Evolutionary conservation across 2,113 vertebrate genomes (phyloP), one percentile per base, ranked within the genome.

Genomic region (Asarcornis scutulata): DNA sequence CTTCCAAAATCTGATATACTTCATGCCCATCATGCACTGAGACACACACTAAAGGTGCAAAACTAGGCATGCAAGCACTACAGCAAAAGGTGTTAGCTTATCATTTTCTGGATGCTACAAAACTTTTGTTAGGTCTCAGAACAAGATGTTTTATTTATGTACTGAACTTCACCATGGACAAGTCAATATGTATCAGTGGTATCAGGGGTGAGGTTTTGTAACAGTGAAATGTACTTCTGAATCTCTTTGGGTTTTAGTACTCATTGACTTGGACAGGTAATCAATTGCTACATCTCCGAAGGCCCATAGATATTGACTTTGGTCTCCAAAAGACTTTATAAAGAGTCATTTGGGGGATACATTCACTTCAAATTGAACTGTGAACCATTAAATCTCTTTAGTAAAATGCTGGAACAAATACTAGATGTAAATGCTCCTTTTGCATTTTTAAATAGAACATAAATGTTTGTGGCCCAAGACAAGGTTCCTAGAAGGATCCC

Each of bases 341-440:
- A 98, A 97, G 85, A 98, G 97, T 97, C 94, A 80, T 97, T 50
- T 77, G 91, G 92, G 97, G 94, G 92, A 97, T 95, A 96, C 93
- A 96, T 98, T 97, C 93, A 93, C 95, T 98, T 98, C 97, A 97
- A 97, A 98, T 98, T 98, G 96, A 98, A 97, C 97, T 97, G 95
- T 97, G 96, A 72, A 88, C 96, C 88, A 95, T 97, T 98, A 97
- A 98, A 98, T 97, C 94, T 97, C 93, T 95, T 97, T 94, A 97
- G 95, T 86, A 97, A 97, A 98, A 98, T 95, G 95, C 86, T 78
- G 89, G 20, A 50, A 95, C 84, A 96, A 97, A 91, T 86, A 96
- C 92, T 93, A 78, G 91, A 95, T 93, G 86, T 81, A 88, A 86
- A 88, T 73, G 94, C 34, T 85, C 80, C 81, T 91, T 96, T 86